A percentile compares a stretch with the other conserved stretches of the same genome.
These are phyloP conservation scores for Aphelenchoides besseyi DNA, from an alignment of 1,140 invertebrate species.

Conservation along the genomic window DNA sequence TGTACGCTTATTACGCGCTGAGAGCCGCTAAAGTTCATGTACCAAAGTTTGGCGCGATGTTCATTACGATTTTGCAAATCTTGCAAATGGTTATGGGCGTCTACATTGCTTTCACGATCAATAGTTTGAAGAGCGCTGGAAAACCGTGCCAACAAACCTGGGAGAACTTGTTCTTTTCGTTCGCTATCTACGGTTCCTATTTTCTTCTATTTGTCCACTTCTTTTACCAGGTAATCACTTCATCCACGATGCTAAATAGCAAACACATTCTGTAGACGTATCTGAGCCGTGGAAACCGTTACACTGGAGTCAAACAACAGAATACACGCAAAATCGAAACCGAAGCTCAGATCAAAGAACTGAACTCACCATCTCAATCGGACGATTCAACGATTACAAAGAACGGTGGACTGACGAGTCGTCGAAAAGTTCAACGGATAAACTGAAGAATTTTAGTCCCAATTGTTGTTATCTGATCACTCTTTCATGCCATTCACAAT, in stretches of 20 bases:
- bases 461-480: background rate
- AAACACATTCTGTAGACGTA: too few relatives aligned
- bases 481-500: too few relatives aligned
- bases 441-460: background rate
- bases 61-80: conserved; percentile 85
- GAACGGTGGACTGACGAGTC: background rate
- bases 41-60: conserved; percentile 78
- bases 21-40: conserved; percentile 78
- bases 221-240: conserved; percentile 63
- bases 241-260: too few relatives aligned
- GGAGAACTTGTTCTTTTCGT: conserved; percentile 82
- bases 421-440: conserved; percentile 1
- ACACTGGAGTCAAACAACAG: too few relatives aligned
- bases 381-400: background rate
- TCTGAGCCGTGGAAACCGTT: too few relatives aligned
- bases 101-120: conserved; percentile 80
- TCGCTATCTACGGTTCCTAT: conserved; percentile 82
- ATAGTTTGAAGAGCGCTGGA: conserved; percentile 64
- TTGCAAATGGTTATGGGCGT: conserved; percentile 92
- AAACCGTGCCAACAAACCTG: conserved; percentile 78
- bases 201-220: conserved; percentile 67
- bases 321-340: too few relatives aligned
- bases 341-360: background rate
- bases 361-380: background rate
- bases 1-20: conserved; percentile 97